Evolutionary conservation across 2,113 vertebrate species (phyloP).

Genomic region (Solenodon paradoxus): DNA sequence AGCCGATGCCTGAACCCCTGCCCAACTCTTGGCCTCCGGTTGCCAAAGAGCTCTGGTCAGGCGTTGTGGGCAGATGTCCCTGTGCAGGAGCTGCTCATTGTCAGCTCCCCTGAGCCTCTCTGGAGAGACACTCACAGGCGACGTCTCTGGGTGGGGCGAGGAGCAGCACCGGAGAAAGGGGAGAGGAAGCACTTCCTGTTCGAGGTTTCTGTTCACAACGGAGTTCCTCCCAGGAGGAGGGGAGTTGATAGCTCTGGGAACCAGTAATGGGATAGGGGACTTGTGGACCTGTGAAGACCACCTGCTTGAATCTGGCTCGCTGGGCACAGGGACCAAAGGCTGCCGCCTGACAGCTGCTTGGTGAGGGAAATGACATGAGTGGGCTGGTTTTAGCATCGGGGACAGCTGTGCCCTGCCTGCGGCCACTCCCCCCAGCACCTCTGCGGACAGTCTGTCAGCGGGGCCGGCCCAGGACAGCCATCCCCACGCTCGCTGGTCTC

Average conservation of each 20-base stretch:
- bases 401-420: background rate
- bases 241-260: background rate
- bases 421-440: background rate
- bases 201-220: background rate
- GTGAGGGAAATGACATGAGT: background rate
- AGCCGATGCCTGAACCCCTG: background rate
- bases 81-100: rapidly evolving
- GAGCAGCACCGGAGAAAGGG: rapidly evolving
- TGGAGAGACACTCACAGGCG: too few relatives aligned
- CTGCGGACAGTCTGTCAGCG: background rate
- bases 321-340: background rate
- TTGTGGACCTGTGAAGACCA: background rate
- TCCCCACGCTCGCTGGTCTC: too few relatives aligned
- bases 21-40: rapidly evolving
- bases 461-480: background rate
- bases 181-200: background rate
- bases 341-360: background rate
- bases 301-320: slow-evolving; percentile 4
- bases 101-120: rapidly evolving
- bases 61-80: rapidly evolving
- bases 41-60: rapidly evolving
- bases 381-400: background rate
- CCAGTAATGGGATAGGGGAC: background rate
- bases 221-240: background rate
- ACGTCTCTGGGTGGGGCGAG: too few relatives aligned